Percentiles rank a stretch among this genome's conserved stretches.
These are phyloP conservation scores for Champsocephalus gunnari DNA, from an alignment of 2,797 vertebrate species.

Conservation along the genomic window DNA sequence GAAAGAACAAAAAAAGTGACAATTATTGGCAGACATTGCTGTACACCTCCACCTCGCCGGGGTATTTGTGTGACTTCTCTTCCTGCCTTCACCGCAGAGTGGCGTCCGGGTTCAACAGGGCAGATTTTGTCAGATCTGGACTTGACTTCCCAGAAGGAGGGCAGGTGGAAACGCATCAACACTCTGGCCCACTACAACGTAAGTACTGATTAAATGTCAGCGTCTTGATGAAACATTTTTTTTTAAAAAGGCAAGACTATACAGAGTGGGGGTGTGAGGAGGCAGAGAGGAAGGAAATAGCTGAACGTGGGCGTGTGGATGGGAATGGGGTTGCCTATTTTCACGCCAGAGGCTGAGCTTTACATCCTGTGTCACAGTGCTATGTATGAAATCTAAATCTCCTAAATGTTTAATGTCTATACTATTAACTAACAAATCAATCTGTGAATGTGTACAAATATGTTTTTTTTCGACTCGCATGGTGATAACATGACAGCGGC, in stretches of 20 bases:
- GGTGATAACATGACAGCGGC: background rate
- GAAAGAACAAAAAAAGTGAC: background rate
- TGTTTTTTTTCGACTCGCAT: background rate
- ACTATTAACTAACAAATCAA: background rate
- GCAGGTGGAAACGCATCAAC: conserved; percentile 95
- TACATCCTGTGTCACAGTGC: conserved; percentile 27
- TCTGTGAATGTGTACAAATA: background rate
- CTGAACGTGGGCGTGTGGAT: conserved; percentile 40
- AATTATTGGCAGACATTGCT: background rate
- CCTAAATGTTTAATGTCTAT: conserved; percentile 10
- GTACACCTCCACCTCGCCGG: background rate
- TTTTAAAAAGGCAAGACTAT: conserved; percentile 8
- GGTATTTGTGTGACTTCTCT: background rate
- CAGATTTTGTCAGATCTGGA: conserved; percentile 98
- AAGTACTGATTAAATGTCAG: conserved; percentile 72
- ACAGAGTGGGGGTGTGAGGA: conserved; percentile 20
- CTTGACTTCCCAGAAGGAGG: conserved; percentile 96
- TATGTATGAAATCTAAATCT: conserved; percentile 15
- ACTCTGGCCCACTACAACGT: conserved; percentile 98
- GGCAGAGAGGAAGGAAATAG: conserved; percentile 21
- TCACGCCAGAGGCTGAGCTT: conserved; percentile 25
- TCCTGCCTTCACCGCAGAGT: conserved; percentile 84
- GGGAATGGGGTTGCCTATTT: conserved; percentile 39
- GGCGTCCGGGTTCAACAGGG: conserved; percentile 97
- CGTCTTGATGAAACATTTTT: background rate